Percentiles rank a stretch among this genome's conserved stretches.
Conservation (phyloP, 2,113 vertebrate genomes). For the Oncorhynchus gorbuscha region DNA sequence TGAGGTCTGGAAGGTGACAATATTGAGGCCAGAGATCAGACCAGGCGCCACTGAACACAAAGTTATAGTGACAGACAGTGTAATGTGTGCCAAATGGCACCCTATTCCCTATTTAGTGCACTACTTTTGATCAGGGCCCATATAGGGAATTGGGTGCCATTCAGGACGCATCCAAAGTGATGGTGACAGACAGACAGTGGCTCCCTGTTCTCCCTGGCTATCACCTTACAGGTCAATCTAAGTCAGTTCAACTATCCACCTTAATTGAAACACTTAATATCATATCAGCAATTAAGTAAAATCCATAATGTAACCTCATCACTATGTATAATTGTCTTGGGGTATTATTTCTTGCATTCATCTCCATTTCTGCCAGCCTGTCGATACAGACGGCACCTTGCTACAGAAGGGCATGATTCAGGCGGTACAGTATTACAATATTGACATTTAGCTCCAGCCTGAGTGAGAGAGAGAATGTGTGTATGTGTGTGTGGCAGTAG, state of each 20-base stretch:
- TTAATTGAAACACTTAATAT: not conserved
- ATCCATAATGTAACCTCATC: constrained; percentile 40
- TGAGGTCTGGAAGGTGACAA: constrained; percentile 54
- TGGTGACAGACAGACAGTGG: constrained; percentile 18
- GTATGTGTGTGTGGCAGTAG: too few relatives aligned
- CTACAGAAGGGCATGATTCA: constrained; percentile 3
- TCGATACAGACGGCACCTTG: constrained; percentile 63
- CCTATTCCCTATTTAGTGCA: too few relatives aligned
- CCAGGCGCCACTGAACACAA: constrained; percentile 59
- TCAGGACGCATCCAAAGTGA: constrained; percentile 45
- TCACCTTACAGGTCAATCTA: not conserved
- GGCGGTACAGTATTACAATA: constrained; percentile 42
- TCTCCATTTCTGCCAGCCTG: constrained; percentile 57
- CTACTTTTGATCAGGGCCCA: too few relatives aligned
- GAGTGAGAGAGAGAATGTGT: too few relatives aligned
- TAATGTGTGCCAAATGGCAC: too few relatives aligned
- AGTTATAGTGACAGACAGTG: constrained; percentile 28
- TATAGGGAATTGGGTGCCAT: too few relatives aligned
- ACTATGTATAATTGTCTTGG: constrained; percentile 51
- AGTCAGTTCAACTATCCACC: too few relatives aligned
- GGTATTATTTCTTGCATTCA: constrained; percentile 54
- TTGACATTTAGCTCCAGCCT: constrained; percentile 76
- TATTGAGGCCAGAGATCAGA: constrained; percentile 67
- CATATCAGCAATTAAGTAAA: not conserved
- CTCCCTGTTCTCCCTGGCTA: not conserved